Percentiles rank a stretch among this genome's conserved stretches.
Evolutionary conservation across 2,888 invertebrate species (phyloP).

Genomic region (Drosophila macrospina): DNA sequence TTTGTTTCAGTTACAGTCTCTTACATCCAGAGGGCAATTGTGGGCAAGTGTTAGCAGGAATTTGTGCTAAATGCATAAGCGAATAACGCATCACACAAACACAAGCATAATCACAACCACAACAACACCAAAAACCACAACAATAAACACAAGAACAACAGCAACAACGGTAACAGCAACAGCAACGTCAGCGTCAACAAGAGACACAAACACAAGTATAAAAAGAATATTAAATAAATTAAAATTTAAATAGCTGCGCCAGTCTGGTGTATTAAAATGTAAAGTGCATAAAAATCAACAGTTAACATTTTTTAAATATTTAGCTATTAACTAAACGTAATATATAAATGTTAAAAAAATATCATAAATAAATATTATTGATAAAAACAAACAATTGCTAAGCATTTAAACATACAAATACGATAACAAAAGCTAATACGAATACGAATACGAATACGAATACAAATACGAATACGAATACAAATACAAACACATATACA

Average conservation of each 20-base stretch:
- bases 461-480: slow-evolving; percentile 9
- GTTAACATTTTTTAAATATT: slow-evolving; percentile 84
- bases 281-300: slow-evolving; percentile 84
- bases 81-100: slow-evolving; percentile 37
- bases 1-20: neutral
- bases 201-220: slow-evolving; percentile 24
- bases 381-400: slow-evolving; percentile 46
- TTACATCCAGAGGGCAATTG: neutral
- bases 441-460: slow-evolving; percentile 7
- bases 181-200: slow-evolving; percentile 16
- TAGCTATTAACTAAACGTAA: slow-evolving; percentile 79
- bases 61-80: slow-evolving; percentile 28
- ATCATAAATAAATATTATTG: slow-evolving; percentile 66
- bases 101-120: neutral
- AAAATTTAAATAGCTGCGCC: slow-evolving; percentile 65
- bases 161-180: no score
- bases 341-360: slow-evolving; percentile 63
- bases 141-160: slow-evolving; percentile 11
- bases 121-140: slow-evolving; percentile 17
- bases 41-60: slow-evolving; percentile 16
- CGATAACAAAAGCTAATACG: slow-evolving; percentile 24
- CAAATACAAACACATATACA: slow-evolving; percentile 23
- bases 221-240: slow-evolving; percentile 37
- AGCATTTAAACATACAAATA: slow-evolving; percentile 53
- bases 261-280: slow-evolving; percentile 80